A percentile compares a stretch with the other conserved stretches of the same genome.
These are phyloP conservation scores for Amphiura filiformis DNA, from an alignment of 35 echinoderm and acorn worm genomes.

Conservation along the genomic window DNA sequence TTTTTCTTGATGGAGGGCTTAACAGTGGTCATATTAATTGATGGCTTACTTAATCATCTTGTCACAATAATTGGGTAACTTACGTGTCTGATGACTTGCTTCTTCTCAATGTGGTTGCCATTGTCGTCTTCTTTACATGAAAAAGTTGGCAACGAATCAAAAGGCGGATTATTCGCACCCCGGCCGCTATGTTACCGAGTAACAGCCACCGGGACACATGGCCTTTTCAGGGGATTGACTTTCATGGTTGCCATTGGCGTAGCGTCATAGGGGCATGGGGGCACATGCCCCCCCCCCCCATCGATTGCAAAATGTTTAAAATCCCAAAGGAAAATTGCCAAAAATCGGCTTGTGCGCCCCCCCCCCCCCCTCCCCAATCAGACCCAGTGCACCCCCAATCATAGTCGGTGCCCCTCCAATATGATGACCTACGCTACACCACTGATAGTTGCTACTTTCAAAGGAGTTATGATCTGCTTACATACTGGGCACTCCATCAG, in stretches of 20 bases:
- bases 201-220: slow-evolving; percentile 45
- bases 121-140: neutral
- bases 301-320: too few species aligned
- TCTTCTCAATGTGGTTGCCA: slow-evolving; percentile 1
- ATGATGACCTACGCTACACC: too few species aligned
- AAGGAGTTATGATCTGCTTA: slow-evolving; percentile 10
- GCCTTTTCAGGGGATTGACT: slow-evolving; percentile 19
- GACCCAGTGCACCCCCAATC: too few species aligned
- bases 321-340: too few species aligned
- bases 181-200: slow-evolving; percentile 19
- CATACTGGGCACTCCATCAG: slow-evolving; percentile 32
- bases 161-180: slow-evolving; percentile 37
- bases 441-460: neutral
- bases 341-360: too few species aligned
- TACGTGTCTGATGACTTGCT: neutral
- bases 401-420: too few species aligned
- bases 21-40: neutral
- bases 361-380: too few species aligned
- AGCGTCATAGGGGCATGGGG: too few species aligned
- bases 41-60: neutral
- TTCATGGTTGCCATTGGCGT: slow-evolving; percentile 18
- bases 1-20: neutral
- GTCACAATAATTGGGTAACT: neutral
- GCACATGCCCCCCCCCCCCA: too few species aligned
- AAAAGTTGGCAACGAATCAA: slow-evolving; percentile 31